Conservation (phyloP, 2,113 vertebrate species). For the Eubucco bourcierii region DNA sequence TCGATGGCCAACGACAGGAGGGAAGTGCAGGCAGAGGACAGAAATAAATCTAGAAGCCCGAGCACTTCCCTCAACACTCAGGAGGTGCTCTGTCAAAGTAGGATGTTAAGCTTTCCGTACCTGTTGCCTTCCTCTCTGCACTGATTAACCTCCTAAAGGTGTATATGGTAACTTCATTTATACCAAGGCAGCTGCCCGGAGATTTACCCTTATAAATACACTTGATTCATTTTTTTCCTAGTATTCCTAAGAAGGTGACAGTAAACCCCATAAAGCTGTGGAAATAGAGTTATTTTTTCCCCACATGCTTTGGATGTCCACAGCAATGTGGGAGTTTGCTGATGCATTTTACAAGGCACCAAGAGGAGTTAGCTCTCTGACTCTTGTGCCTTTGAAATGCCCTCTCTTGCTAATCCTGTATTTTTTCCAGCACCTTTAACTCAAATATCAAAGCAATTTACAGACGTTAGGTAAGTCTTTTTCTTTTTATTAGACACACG, state of each 20-base stretch:
- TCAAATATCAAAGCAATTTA: constrained; percentile 48
- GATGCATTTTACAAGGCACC: not conserved
- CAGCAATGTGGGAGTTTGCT: not conserved
- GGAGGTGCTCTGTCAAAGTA: not conserved
- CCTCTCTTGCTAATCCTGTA: not conserved
- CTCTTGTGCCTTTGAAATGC: constrained; percentile 39
- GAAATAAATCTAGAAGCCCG: not conserved
- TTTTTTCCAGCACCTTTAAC: constrained; percentile 30
- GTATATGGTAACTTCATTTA: not conserved
- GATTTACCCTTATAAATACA: not conserved
- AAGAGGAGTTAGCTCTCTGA: not conserved
- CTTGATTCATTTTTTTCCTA: not conserved
- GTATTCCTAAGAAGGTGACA: not conserved
- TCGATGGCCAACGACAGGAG: not conserved
- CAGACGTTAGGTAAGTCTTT: constrained; percentile 31
- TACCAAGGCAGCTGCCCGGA: not conserved
- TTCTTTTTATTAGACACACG: not conserved
- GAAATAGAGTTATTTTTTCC: not conserved
- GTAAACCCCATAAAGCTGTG: not conserved
- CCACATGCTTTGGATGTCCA: not conserved
- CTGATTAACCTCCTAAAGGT: not conserved
- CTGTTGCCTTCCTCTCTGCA: not conserved
- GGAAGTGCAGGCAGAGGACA: not conserved
- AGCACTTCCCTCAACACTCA: not conserved
- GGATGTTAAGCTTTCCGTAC: not conserved